Base-by-base conservation (phyloP, 2,888 invertebrate species). In the Leuctra nigra region DNA sequence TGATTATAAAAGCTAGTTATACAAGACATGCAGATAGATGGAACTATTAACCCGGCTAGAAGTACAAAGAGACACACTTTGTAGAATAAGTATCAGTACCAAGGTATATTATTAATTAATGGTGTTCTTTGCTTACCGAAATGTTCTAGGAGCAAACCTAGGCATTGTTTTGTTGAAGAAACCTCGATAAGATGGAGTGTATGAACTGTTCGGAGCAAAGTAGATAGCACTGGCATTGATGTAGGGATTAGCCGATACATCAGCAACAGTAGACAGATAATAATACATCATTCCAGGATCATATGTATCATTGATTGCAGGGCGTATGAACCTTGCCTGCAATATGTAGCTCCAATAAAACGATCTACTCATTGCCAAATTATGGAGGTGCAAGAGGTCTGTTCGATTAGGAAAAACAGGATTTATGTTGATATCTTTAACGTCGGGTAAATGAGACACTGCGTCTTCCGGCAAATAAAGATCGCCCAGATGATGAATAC, bases 211-310 rank as follows among this genome's bases (percentile, higher is more conserved):
- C 0, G 94, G 92, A 1, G 96, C 83, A 69, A 96, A 98, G 70
- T 96, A 95, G 61, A 97, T 81, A 0, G 94, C 87, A 70, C 93
- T 93, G 55, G 94, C 90, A 68, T 95, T 95, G 61, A 95, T 87
- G 64, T 87, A 86, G 0, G 89, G 87, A 73, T 94, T 96, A 0
- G 95, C 82, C 0, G 96, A 89, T 0, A 98, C 91, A 71, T 98
- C 97, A 0, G 98, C 95, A 1, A 95, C 90, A 0, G 93, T 87
- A 0, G 96, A 95, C 41, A 97, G 75, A 69, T 95, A 94, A 68
- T 94, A 94, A 69, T 97, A 97, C 92, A 96, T 93, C 86, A 98
- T 91, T 54, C 97, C 97, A 0, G 97, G 97, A 73, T 97, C 96
- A 65, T 92, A 91, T 0, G 92, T 91, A 66, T 92, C 91, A 68